These are phyloP conservation scores for Venturia canescens DNA, from an alignment of 1,140 invertebrate species.

Conservation along the genomic window DNA sequence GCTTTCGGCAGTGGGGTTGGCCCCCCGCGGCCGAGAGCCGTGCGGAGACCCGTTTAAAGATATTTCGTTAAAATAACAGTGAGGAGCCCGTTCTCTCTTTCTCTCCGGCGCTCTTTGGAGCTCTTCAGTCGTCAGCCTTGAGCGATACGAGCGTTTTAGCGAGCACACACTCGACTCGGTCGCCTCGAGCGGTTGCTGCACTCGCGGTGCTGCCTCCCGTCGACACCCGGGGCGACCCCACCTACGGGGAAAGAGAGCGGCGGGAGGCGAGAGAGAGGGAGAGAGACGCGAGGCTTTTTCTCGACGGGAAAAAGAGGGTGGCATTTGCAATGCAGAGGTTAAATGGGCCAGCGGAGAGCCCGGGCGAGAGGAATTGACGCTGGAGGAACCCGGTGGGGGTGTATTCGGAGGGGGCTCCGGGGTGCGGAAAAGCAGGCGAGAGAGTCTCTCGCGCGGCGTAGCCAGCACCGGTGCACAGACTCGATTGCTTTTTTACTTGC, in stretches of 20 bases:
- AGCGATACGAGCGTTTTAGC: conserved; percentile 21
- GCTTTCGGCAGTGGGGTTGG: no score
- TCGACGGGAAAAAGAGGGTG: conserved; percentile 72
- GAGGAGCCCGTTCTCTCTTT: conserved; percentile 62
- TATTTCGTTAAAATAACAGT: conserved; percentile 78
- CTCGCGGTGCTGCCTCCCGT: not conserved
- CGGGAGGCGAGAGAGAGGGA: not conserved
- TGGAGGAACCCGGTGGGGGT: conserved; percentile 50
- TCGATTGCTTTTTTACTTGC: conserved; percentile 76
- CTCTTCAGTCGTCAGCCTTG: conserved; percentile 53
- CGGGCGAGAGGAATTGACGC: conserved; percentile 47
- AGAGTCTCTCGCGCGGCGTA: conserved; percentile 46
- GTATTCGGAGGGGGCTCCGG: conserved; percentile 19
- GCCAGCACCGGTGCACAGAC: conserved; percentile 73
- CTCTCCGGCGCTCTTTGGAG: conserved; percentile 39
- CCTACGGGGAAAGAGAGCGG: not conserved
- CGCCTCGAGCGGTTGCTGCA: conserved; percentile 49
- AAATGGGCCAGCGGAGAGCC: conserved; percentile 70
- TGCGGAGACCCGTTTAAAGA: conserved; percentile 72
- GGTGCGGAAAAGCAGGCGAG: conserved; percentile 48
- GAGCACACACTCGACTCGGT: not conserved
- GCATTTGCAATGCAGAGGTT: conserved; percentile 78
- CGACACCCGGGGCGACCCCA: not conserved
- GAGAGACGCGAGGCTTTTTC: not conserved
- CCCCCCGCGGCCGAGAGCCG: conserved; percentile 29